Evolutionary conservation across 2,888 invertebrate genomes (phyloP), one percentile per base, ranked within the genome.

Genomic region (Cephonodes hylas): DNA sequence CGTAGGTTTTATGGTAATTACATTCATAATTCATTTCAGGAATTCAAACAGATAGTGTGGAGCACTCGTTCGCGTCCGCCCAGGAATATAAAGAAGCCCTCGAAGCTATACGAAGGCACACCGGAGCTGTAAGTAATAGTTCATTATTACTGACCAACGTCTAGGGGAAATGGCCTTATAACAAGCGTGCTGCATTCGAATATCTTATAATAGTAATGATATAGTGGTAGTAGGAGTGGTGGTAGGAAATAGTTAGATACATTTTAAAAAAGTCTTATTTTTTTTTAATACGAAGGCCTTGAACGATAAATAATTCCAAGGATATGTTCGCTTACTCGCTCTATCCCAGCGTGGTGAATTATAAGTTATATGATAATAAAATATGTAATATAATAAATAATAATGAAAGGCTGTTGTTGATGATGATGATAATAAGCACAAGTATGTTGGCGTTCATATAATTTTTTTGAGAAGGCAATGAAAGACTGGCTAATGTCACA

Each of bases 81-180:
- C 88, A 88, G 66, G 91, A 91, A 72, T 89, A 89, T 77, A 91
- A 88, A 79, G 89, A 88, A 61, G 89, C 89, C 48, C 81, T 91
- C 20, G 88, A 90, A 64, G 88, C 89, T 61, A 82, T 91, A 76
- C 80, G 88, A 63, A 86, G 85, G 72, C 77, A 90, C 67, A 91
- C 91, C 15, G 91, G 91, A 62, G 88, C 85, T 65, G 91, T 91
- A 72, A 86, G 91, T 84, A 61, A 58, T 27, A 25, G 3, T 53
- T 23, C 42, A 23, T 42, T 58, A 53, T 53, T 53, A 31, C 25
- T 25, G n/a, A 27, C 22, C 20, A 45, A 22, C 20, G 20, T 3
- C 23, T 15, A 48, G 23, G 48, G 48, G 22, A 23, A 48, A 23
- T n/a, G 23, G 2, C 15, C 48, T 48, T n/a, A 23, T 48, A 23